Evolutionary conservation across 2,888 invertebrate genomes (phyloP).

Genomic region (Hesperia comma): DNA sequence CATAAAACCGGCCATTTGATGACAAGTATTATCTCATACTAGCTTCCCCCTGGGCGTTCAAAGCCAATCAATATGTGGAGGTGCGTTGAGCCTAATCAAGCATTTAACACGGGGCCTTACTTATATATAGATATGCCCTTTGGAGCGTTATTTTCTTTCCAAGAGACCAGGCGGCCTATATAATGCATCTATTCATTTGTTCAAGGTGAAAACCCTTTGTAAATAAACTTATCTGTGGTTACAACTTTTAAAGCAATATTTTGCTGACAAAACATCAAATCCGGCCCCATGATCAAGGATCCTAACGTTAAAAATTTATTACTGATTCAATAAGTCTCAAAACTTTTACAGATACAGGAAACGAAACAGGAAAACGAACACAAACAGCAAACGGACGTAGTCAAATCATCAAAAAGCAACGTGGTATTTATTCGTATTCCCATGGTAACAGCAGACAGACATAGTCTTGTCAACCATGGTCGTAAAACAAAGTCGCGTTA

Average conservation of each 20-base stretch:
- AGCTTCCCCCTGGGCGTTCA: conserved; percentile 60
- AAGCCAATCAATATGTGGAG: conserved; percentile 70
- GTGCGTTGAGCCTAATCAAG: conserved; percentile 67
- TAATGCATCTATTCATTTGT: conserved; percentile 19
- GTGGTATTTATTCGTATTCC: background rate
- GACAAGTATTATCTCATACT: conserved; percentile 75
- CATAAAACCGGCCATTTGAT: conserved; percentile 66
- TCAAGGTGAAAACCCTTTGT: conserved; percentile 14
- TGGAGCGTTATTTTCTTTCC: conserved; percentile 42
- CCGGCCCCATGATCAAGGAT: too few relatives aligned
- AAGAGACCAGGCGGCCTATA: conserved; percentile 43
- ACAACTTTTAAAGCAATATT: background rate
- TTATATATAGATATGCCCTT: conserved; percentile 46
- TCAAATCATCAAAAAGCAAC: background rate
- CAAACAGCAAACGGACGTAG: background rate
- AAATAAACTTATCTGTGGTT: conserved; percentile 7
- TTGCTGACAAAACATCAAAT: too few relatives aligned
- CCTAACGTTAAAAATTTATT: background rate
- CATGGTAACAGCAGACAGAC: background rate
- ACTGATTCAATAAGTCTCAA: background rate
- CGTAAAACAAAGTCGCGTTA: too few relatives aligned
- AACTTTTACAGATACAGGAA: background rate
- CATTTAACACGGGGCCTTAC: conserved; percentile 47
- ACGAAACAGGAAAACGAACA: conserved; percentile 2
- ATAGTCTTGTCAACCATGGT: too few relatives aligned